phyloP scores from a whole-genome alignment of 1,140 invertebrate genomes.

The Neodiprion pinetum region DNA sequence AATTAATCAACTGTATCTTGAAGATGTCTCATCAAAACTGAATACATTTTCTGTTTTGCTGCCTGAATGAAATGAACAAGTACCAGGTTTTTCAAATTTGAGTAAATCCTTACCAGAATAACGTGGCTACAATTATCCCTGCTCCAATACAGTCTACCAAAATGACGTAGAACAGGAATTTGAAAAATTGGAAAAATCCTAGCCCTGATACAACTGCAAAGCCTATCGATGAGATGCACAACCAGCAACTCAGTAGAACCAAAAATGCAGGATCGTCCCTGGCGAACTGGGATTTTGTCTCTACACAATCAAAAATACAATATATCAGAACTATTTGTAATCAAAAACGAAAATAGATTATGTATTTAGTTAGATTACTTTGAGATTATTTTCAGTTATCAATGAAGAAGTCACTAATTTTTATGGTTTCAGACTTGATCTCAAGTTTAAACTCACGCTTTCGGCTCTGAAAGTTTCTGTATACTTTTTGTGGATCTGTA shows the following conservation, averaged over 20 bases:
- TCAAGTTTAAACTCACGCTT: slow-evolving; percentile 79
- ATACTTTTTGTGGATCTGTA: slow-evolving; percentile 95
- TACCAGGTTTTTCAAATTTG: not conserved
- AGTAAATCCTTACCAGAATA: slow-evolving; percentile 78
- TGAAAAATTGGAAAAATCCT: slow-evolving; percentile 77
- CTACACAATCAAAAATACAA: slow-evolving; percentile 65
- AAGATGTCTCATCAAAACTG: not conserved
- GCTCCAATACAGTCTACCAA: slow-evolving; percentile 94
- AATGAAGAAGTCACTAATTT: not conserved
- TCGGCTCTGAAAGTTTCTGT: slow-evolving; percentile 97
- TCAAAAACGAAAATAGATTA: slow-evolving; percentile 11
- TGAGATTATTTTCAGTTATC: slow-evolving; percentile 19
- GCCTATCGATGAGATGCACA: slow-evolving; percentile 89
- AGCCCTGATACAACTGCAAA: slow-evolving; percentile 86
- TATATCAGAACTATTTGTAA: slow-evolving; percentile 9
- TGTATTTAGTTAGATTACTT: slow-evolving; percentile 6
- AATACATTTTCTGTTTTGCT: slow-evolving; percentile 1
- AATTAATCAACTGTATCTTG: slow-evolving; percentile 20
- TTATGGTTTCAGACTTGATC: too few relatives aligned
- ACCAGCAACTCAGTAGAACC: slow-evolving; percentile 87
- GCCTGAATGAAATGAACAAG: not conserved
- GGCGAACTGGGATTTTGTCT: slow-evolving; percentile 98
- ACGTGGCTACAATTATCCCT: slow-evolving; percentile 87
- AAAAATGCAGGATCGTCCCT: slow-evolving; percentile 99
- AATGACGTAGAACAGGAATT: slow-evolving; percentile 91